Conservation (phyloP, 2,888 invertebrate species). For the Eutolmus rufibarbis region DNA sequence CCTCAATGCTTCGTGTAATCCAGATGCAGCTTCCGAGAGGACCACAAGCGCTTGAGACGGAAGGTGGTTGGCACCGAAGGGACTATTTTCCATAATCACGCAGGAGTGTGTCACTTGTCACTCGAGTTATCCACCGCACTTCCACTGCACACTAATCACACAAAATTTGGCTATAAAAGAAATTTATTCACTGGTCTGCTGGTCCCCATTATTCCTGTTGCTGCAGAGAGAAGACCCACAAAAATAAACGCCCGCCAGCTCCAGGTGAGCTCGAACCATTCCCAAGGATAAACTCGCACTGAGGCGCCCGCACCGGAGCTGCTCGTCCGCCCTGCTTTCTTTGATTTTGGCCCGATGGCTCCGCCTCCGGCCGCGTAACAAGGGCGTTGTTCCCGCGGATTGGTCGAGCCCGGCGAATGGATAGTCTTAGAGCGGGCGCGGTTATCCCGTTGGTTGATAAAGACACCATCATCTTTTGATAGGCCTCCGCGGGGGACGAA, state of each 20-base stretch:
- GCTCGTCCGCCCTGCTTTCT: constrained; percentile 30
- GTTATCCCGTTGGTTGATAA: constrained; percentile 41
- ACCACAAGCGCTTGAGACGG: constrained; percentile 78
- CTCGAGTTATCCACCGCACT: constrained; percentile 35
- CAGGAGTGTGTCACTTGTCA: constrained; percentile 26
- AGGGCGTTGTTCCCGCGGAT: constrained; percentile 40
- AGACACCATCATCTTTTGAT: not conserved
- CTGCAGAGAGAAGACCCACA: not conserved
- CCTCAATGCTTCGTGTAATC: constrained; percentile 76
- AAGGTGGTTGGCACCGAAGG: constrained; percentile 75
- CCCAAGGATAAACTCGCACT: constrained; percentile 44
- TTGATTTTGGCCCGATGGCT: constrained; percentile 1
- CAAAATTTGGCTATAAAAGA: not conserved
- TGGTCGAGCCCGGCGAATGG: constrained; percentile 19
- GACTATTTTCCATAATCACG: constrained; percentile 74
- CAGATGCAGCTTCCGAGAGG: constrained; percentile 77
- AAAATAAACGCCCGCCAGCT: not conserved
- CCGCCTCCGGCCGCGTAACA: not conserved
- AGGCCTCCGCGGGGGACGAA: constrained; percentile 1
- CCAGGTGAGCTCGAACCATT: constrained; percentile 2
- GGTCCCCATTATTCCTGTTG: constrained; percentile 18
- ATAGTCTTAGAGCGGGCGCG: not conserved
- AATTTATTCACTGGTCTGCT: constrained; percentile 3
- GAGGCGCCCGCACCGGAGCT: constrained; percentile 26
- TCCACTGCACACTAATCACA: constrained; percentile 20